These are phyloP conservation scores for Lysandra coridon DNA, from an alignment of 2,888 invertebrate species.

Conservation along the genomic window DNA sequence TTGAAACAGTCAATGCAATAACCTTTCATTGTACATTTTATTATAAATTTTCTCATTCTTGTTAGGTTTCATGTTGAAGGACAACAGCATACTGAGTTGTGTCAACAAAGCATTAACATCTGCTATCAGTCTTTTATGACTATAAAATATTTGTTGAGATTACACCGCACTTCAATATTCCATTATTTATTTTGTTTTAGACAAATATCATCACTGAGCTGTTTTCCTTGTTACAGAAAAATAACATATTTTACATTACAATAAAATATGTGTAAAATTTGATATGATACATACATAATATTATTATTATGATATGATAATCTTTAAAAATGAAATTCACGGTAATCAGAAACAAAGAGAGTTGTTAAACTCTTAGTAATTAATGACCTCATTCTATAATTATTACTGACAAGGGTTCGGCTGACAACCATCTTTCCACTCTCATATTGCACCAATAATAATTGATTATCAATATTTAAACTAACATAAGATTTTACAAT, in stretches of 20 bases:
- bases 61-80: neutral
- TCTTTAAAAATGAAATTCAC: neutral
- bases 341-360: neutral
- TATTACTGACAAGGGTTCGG: neutral
- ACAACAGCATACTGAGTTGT: neutral
- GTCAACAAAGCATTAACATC: neutral
- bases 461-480: neutral
- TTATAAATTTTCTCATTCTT: neutral
- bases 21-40: neutral
- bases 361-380: neutral
- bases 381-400: constrained; percentile 5
- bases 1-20: neutral
- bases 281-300: neutral
- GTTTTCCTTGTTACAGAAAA: neutral
- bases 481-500: neutral
- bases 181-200: neutral
- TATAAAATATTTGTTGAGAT: neutral
- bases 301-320: neutral
- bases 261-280: neutral
- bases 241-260: neutral
- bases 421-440: neutral
- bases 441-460: neutral
- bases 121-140: neutral
- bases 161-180: neutral
- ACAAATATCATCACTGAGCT: neutral